phyloP scores from a whole-genome alignment of 2,113 vertebrate species.

The Podarcis cretensis region DNA sequence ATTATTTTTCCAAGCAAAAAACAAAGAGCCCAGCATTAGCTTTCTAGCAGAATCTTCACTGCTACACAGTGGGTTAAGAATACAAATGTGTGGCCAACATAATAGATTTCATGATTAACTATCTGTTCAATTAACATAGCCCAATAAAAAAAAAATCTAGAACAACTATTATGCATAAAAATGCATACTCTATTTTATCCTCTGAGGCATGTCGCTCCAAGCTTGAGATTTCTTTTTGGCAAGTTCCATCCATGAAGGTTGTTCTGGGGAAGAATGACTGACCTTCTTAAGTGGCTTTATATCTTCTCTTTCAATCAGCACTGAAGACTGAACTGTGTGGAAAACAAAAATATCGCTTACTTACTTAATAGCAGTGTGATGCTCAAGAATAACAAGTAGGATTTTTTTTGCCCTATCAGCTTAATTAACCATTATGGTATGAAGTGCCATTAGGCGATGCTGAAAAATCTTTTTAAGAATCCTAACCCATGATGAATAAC shows the following conservation, averaged over 20 bases:
- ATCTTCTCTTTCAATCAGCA: slow-evolving; percentile 72
- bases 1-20: slow-evolving; percentile 30
- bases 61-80: slow-evolving; percentile 31
- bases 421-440: not conserved
- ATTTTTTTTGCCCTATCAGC: not conserved
- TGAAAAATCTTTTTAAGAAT: not conserved
- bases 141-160: slow-evolving; percentile 4
- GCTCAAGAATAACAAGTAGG: not conserved
- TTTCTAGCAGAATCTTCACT: slow-evolving; percentile 42
- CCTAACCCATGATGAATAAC: not conserved
- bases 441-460: not conserved
- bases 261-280: slow-evolving; percentile 70
- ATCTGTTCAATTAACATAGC: slow-evolving; percentile 45
- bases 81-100: slow-evolving; percentile 49
- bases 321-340: slow-evolving; percentile 60
- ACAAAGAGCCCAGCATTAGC: slow-evolving; percentile 31
- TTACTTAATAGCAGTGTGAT: not conserved
- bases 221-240: slow-evolving; percentile 98
- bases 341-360: slow-evolving; percentile 22
- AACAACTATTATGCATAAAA: not conserved
- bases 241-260: slow-evolving; percentile 96
- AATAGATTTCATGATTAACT: slow-evolving; percentile 53
- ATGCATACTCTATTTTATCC: slow-evolving; percentile 74
- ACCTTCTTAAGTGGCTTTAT: slow-evolving; percentile 75
- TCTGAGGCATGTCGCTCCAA: slow-evolving; percentile 91